A percentile compares a stretch with the other conserved stretches of the same genome.
Evolutionary conservation across 2,113 vertebrate genomes (phyloP).

Genomic region (Apteryx owenii): DNA sequence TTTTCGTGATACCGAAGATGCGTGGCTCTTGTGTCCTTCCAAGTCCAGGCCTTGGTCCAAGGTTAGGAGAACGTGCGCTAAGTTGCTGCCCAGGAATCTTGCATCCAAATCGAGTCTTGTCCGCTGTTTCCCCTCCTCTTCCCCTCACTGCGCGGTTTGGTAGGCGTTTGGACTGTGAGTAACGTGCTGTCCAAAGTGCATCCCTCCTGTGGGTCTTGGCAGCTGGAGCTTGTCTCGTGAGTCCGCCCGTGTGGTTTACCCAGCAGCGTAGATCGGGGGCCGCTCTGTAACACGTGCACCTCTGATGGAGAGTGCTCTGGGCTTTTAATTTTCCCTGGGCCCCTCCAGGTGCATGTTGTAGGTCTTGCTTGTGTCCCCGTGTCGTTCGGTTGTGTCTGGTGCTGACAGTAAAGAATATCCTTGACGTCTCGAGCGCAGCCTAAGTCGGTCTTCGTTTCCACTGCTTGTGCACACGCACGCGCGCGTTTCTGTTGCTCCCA

Average conservation of each 20-base stretch:
- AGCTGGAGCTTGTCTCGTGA: too few species aligned
- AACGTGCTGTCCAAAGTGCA: not conserved
- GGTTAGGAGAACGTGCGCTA: conserved; percentile 44
- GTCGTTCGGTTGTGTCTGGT: not conserved
- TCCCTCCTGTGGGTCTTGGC: too few species aligned
- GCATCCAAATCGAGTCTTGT: not conserved
- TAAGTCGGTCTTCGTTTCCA: not conserved
- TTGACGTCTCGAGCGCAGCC: not conserved
- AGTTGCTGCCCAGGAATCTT: not conserved
- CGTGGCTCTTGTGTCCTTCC: conserved; percentile 30
- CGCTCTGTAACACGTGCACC: accelerated
- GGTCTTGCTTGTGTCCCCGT: not conserved
- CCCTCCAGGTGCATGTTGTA: not conserved
- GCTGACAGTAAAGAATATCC: not conserved
- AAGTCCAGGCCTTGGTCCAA: conserved; percentile 52
- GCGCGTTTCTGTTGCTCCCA: not conserved
- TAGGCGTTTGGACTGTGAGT: not conserved
- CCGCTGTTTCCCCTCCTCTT: not conserved
- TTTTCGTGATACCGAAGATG: not conserved
- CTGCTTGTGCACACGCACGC: accelerated
- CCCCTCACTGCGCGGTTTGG: accelerated
- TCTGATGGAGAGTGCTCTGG: not conserved
- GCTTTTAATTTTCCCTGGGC: not conserved
- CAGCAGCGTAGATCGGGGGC: accelerated
- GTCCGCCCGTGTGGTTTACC: too few species aligned